Evolutionary conservation across 2,797 vertebrate species (phyloP).

Genomic region (Aplochiton taeniatus): DNA sequence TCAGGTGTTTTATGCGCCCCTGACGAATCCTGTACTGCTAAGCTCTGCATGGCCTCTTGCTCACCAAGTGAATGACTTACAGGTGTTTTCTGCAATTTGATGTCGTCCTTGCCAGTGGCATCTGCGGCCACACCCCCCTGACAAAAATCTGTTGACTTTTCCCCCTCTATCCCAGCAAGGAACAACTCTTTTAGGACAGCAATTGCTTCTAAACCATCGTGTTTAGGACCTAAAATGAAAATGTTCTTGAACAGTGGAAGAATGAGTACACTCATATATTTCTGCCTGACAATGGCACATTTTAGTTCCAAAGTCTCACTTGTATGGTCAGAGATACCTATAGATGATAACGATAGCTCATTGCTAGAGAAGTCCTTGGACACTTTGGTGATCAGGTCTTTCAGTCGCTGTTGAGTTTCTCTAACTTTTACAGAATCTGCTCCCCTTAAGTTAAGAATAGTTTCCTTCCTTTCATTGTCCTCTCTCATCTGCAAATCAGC

Average conservation of each 20-base stretch:
- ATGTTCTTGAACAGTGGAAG: not conserved
- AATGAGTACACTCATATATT: conserved; percentile 23
- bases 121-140: too few relatives aligned
- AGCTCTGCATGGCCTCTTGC: too few relatives aligned
- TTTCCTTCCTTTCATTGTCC: not conserved
- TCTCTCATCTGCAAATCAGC: conserved; percentile 37
- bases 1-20: not conserved
- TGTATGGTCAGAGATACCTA: conserved; percentile 43
- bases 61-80: too few relatives aligned
- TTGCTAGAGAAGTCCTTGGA: conserved; percentile 42
- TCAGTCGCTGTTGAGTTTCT: conserved; percentile 44
- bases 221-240: conserved; percentile 28
- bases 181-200: conserved; percentile 14
- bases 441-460: conserved; percentile 30
- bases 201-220: conserved; percentile 20
- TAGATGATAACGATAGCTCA: conserved; percentile 44
- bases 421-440: conserved; percentile 29
- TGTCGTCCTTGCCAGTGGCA: too few relatives aligned
- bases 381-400: conserved; percentile 40
- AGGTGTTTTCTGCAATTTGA: too few relatives aligned
- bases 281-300: conserved; percentile 28
- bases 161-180: not conserved
- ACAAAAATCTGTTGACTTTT: not conserved
- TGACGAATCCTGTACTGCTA: too few relatives aligned
- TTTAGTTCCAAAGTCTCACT: conserved; percentile 49